phyloP scores from a whole-genome alignment of 2,888 invertebrate species.

The Chironomus tentans region DNA sequence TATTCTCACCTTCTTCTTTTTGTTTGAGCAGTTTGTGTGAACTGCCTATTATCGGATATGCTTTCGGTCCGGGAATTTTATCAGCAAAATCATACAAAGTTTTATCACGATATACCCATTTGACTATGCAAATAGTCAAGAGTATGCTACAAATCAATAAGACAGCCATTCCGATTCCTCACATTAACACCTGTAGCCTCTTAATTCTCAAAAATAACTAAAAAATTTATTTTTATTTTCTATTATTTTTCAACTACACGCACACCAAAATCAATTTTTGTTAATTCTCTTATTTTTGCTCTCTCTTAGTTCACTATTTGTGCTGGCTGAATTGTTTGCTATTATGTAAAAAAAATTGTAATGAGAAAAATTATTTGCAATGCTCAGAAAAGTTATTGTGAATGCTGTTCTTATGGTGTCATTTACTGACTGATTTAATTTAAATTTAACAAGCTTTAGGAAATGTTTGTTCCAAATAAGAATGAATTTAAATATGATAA shows the following conservation, averaged over 20 bases:
- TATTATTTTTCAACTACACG: too few species aligned
- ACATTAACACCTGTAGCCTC: neutral
- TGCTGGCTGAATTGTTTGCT: too few species aligned
- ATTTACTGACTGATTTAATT: too few species aligned
- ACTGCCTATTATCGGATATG: constrained; percentile 12
- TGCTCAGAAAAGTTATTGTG: too few species aligned
- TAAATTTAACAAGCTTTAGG: too few species aligned
- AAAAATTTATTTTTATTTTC: too few species aligned
- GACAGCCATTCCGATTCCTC: neutral
- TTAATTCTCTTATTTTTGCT: too few species aligned
- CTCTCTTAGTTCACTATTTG: too few species aligned
- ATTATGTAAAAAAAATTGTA: neutral
- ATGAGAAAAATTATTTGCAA: neutral
- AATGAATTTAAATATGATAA: too few species aligned
- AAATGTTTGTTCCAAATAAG: too few species aligned
- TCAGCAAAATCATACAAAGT: constrained; percentile 12
- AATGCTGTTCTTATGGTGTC: too few species aligned
- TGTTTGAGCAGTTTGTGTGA: constrained; percentile 9
- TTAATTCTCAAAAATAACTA: neutral
- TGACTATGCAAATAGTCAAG: neutral
- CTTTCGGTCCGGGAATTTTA: constrained; percentile 16
- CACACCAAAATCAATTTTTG: too few species aligned
- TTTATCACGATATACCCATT: constrained; percentile 5
- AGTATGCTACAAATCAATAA: neutral
- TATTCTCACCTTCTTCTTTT: constrained; percentile 7